Conservation (phyloP, 1,140 invertebrate species). For the Drosophila mojavensis region DNA sequence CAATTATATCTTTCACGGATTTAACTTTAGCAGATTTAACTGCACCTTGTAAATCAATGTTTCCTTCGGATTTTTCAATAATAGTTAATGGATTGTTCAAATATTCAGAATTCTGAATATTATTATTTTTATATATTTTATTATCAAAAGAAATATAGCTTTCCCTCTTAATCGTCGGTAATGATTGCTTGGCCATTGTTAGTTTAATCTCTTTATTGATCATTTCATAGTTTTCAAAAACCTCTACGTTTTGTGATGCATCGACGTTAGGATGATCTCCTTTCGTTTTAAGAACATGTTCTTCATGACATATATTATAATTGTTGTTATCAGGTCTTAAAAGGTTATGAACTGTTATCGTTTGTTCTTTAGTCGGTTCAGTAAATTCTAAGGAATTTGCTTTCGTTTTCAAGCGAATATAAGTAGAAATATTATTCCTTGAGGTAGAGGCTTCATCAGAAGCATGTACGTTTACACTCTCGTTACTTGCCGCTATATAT, state of each 20-base stretch:
- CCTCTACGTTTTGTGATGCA: too few species aligned
- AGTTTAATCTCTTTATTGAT: too few species aligned
- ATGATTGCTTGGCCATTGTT: background rate
- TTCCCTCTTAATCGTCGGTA: too few species aligned
- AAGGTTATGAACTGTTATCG: too few species aligned
- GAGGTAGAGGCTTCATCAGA: background rate
- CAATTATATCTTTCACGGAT: conserved; percentile 82
- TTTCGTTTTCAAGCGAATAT: background rate
- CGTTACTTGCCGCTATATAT: background rate
- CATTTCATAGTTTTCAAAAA: too few species aligned
- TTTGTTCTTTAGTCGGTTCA: background rate
- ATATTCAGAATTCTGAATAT: conserved; percentile 1
- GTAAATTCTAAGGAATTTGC: background rate
- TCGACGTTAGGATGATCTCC: too few species aligned
- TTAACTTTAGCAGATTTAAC: conserved; percentile 44
- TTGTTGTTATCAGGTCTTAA: too few species aligned
- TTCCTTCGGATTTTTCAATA: conserved; percentile 16
- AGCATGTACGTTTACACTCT: background rate
- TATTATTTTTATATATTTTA: conserved; percentile 5
- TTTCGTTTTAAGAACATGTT: too few species aligned
- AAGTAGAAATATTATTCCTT: background rate
- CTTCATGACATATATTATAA: too few species aligned
- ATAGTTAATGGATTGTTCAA: conserved; percentile 17
- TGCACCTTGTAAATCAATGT: background rate
- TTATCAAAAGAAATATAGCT: background rate